Evolutionary conservation across 1,140 invertebrate genomes (phyloP).

Genomic region (Adelges cooleyi): DNA sequence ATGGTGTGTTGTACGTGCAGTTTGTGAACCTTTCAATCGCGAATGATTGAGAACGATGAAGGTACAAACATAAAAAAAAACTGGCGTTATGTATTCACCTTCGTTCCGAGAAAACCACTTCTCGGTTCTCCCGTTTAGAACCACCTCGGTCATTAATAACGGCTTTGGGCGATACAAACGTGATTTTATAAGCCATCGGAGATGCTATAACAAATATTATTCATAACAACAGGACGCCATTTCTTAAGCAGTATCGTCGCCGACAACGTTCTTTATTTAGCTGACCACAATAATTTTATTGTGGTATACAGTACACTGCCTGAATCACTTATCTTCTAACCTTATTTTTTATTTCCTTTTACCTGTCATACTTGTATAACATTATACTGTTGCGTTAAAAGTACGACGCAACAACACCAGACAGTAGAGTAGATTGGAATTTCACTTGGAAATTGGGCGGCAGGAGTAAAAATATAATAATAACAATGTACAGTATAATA

Average conservation of each 20-base stretch:
- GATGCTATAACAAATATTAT: constrained; percentile 1
- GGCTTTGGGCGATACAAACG: constrained; percentile 9
- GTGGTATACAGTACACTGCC: no score
- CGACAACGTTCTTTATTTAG: no score
- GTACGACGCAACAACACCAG: no score
- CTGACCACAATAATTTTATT: no score
- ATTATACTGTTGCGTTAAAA: no score
- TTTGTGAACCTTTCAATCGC: constrained; percentile 6
- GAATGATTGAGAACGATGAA: constrained; percentile 9
- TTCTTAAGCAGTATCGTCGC: neutral
- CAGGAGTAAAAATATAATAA: no score
- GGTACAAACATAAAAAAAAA: neutral
- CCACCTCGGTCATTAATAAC: constrained; percentile 5
- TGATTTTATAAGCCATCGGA: constrained; percentile 2
- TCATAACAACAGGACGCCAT: neutral
- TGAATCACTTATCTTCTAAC: no score
- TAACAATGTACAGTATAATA: no score
- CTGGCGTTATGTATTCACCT: constrained; percentile 4
- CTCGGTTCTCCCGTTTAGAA: neutral
- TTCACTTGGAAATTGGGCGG: no score
- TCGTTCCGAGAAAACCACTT: constrained; percentile 9
- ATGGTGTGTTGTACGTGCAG: constrained; percentile 19
- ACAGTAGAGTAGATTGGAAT: no score
- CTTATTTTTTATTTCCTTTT: no score
- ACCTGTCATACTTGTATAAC: no score